These are phyloP conservation scores for Ptychodera flava DNA, from an alignment of 35 echinoderm and acorn worm species.

Conservation along the genomic window DNA sequence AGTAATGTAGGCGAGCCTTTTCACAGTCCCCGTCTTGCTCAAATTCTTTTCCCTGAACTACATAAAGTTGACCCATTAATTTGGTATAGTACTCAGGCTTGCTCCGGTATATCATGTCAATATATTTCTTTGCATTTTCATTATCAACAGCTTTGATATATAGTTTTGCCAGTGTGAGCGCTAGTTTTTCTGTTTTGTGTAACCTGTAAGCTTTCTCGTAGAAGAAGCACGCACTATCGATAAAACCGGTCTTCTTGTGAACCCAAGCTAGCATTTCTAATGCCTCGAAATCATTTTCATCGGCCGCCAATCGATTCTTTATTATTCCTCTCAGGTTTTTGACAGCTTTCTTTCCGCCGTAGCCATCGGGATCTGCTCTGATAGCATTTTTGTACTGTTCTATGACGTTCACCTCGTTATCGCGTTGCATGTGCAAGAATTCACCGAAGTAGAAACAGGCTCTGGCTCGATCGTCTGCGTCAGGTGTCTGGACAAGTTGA, in stretches of 20 bases:
- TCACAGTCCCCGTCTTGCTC: background rate
- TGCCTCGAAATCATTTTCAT: background rate
- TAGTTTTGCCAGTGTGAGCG: background rate
- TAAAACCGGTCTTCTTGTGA: background rate
- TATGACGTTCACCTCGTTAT: background rate
- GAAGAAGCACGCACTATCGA: background rate
- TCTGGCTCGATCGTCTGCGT: background rate
- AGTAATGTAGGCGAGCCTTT: background rate
- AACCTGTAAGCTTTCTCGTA: background rate
- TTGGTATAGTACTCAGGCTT: background rate
- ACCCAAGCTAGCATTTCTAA: background rate
- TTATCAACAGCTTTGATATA: background rate
- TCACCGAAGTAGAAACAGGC: background rate
- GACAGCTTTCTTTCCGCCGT: background rate
- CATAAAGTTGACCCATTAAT: background rate
- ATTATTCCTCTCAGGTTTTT: background rate
- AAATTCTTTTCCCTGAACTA: background rate
- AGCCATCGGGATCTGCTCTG: background rate
- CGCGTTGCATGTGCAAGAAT: background rate
- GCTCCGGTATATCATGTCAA: background rate
- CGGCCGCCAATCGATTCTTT: background rate
- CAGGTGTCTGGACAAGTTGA: background rate
- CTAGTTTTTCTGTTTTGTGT: background rate
- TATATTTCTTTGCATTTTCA: background rate
- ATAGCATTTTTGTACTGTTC: background rate